Conservation (phyloP, 2,797 vertebrate genomes). For the Epinephelus awoara region DNA sequence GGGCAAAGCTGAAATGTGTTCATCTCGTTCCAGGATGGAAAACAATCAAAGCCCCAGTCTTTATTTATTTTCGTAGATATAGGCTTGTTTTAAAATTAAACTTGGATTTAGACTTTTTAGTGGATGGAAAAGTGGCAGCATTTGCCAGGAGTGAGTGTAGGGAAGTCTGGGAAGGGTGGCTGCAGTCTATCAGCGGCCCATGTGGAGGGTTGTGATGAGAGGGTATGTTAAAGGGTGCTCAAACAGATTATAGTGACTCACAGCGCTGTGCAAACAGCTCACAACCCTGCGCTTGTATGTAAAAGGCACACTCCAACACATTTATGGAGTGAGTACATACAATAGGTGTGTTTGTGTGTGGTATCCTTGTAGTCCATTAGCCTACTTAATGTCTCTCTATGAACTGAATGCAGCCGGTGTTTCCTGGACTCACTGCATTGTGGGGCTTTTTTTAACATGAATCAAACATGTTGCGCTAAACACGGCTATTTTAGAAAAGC, state of each 20-base stretch:
- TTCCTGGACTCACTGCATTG: too few species aligned
- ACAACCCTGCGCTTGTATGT: constrained; percentile 5
- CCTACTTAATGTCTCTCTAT: too few species aligned
- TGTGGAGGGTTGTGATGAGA: constrained; percentile 52
- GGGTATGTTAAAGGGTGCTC: constrained; percentile 27
- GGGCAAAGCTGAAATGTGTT: neutral
- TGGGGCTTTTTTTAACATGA: too few species aligned
- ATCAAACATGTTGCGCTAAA: too few species aligned
- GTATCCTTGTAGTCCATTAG: too few species aligned
- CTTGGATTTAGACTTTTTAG: constrained; percentile 12
- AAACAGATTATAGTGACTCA: constrained; percentile 43
- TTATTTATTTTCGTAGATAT: constrained; percentile 50
- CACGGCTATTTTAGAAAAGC: too few species aligned
- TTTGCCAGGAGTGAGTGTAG: constrained; percentile 24
- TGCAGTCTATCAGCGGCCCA: constrained; percentile 50
- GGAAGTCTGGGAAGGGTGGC: constrained; percentile 24
- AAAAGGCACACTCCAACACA: constrained; percentile 8
- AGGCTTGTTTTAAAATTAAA: constrained; percentile 52
- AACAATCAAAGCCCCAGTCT: constrained; percentile 38
- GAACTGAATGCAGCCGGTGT: too few species aligned
- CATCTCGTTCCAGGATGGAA: constrained; percentile 19
- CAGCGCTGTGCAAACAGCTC: constrained; percentile 33
- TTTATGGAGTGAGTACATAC: neutral
- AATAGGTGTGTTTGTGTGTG: constrained; percentile 13
- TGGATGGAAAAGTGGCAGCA: constrained; percentile 26